Conservation (phyloP, 2,888 invertebrate species). For the Lingula anatina region DNA sequence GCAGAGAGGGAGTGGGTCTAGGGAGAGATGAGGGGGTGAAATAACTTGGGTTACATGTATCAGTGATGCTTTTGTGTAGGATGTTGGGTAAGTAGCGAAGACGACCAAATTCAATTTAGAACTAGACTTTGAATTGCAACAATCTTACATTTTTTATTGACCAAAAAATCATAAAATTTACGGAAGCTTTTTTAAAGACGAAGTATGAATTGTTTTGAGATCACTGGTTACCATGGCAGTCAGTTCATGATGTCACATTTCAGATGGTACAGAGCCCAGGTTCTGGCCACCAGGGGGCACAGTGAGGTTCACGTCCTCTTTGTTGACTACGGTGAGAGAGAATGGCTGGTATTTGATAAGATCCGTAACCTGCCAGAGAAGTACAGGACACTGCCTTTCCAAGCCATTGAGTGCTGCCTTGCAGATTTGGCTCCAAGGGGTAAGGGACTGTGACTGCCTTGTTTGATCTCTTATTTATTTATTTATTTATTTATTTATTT, state of each 20-base stretch:
- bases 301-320: conserved; percentile 58
- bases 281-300: conserved; percentile 54
- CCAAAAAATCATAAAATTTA: too few relatives aligned
- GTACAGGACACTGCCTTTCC: conserved; percentile 59
- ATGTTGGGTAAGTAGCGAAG: too few relatives aligned
- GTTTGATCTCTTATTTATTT: too few relatives aligned
- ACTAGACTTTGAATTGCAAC: too few relatives aligned
- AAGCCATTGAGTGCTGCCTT: conserved; percentile 63
- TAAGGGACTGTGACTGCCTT: too few relatives aligned
- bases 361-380: conserved; percentile 56
- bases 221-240: not conserved
- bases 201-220: not conserved
- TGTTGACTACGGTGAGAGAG: conserved; percentile 63
- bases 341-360: conserved; percentile 51
- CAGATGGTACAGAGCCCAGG: conserved; percentile 42
- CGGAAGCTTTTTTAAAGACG: not conserved
- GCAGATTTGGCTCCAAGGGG: conserved; percentile 57
- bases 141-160: too few relatives aligned
- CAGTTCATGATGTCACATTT: not conserved
- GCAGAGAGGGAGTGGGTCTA: too few relatives aligned
- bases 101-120: too few relatives aligned
- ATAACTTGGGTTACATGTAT: too few relatives aligned
- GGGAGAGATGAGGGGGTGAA: too few relatives aligned
- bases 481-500: too few relatives aligned
- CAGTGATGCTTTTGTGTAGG: too few relatives aligned